Evolutionary conservation across 2,797 vertebrate species (phyloP), one percentile per base, ranked within the genome.

Genomic region (Acanthis flammea): DNA sequence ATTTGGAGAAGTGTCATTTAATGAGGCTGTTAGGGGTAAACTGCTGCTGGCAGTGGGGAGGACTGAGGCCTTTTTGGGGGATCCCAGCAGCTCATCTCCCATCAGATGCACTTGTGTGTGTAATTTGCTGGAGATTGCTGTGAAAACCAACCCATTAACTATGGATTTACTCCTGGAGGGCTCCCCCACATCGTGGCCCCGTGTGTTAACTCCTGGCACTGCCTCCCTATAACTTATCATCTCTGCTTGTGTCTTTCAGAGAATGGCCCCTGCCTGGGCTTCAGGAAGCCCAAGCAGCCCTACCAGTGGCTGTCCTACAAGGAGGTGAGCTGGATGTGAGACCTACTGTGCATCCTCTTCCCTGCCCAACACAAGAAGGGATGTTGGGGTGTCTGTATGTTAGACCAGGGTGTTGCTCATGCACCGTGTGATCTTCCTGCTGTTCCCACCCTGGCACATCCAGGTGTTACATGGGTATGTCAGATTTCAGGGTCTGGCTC

Each of bases 221-320:
- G 30, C 14, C 31, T 50, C 65, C 17, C 1, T 14, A 0, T 61
- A 57, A 86, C 27, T 37, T 19, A 1, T 72, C 10, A 14, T 53
- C 45, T 89, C 82, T 96, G 73, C 37, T 97, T 90, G 15, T 97
- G 54, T 96, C 47, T 86, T 97, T 62, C 96, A 98, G 89, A 96
- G 79, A 98, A 99, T 25, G 99, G 99, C 60, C 99, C 99, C 13
- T 99, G 99, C 94, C 97, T 99, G 91, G 99, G 99, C 83, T 99
- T 98, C 57, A 98, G 99, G 90, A 99, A 99, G 84, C 98, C 99
- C 42, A 98, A 99, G 95, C 98, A 99, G 97, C 99, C 99, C 91
- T 99, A 99, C 96, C 98, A 98, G 96, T 99, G 99, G 99, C 94
- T 99, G 42, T 99, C 99, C 70, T 99, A 99, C 97, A 99, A 98